Percentiles rank a stretch among this genome's conserved stretches.
phyloP scores from a whole-genome alignment of 2,797 vertebrate species.

The Amazona ochrocephala region DNA sequence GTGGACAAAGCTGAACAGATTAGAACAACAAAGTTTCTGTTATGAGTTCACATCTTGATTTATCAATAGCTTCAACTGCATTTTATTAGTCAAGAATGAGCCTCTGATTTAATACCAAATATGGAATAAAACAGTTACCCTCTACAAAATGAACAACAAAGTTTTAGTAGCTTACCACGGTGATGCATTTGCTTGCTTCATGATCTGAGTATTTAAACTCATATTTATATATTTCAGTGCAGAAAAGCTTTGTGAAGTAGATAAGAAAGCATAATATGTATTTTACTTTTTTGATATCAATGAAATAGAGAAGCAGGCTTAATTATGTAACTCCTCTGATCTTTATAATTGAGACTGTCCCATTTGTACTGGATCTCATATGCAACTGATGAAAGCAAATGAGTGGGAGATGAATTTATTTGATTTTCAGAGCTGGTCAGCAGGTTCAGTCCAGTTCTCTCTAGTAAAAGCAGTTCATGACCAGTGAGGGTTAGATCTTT shows the following conservation, averaged over 20 bases:
- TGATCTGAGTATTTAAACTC: not conserved
- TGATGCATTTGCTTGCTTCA: not conserved
- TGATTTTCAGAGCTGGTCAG: slow-evolving; percentile 32
- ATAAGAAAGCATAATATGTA: not conserved
- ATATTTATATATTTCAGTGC: not conserved
- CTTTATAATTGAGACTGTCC: slow-evolving; percentile 13
- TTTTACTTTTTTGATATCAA: not conserved
- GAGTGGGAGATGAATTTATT: slow-evolving; percentile 5
- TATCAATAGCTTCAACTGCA: not conserved
- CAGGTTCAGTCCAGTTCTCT: not conserved
- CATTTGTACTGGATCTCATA: not conserved
- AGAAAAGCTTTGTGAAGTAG: not conserved
- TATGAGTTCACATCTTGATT: not conserved
- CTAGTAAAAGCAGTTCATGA: not conserved
- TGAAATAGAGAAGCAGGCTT: not conserved
- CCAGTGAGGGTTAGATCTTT: not conserved
- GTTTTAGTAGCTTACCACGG: not conserved
- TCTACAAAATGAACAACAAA: not conserved
- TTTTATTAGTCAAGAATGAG: not conserved
- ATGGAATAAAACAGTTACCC: not conserved
- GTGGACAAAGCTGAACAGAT: not conserved
- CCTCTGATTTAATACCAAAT: not conserved
- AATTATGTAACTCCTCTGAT: slow-evolving; percentile 27
- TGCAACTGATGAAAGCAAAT: slow-evolving; percentile 25
- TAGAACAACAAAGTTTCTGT: not conserved